Evolutionary conservation across 2,888 invertebrate genomes (phyloP), one percentile per base, ranked within the genome.

Genomic region (Zygogramma bicolorata): DNA sequence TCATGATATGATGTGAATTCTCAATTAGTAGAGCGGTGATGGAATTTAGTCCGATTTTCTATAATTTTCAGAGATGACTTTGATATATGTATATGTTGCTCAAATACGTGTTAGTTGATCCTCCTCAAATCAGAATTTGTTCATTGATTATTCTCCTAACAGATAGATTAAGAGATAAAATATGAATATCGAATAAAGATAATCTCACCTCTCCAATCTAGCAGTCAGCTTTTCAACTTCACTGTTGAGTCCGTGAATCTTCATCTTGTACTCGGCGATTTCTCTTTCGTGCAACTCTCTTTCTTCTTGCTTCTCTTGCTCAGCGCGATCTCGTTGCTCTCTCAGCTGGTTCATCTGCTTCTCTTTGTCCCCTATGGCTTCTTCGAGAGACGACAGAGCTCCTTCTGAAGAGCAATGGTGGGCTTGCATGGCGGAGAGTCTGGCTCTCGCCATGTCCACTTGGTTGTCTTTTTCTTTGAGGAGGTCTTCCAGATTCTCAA

Each of bases 401-500:
- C 96, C 97, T 89, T 97, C 97, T 8, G 95, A 96, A 75, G 95
- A 93, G 88, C 95, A 96, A 85, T 97, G 96, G 84, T 97, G 97
- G 15, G 96, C 96, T 89, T 97, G 97, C 93, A 97, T 95, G 71
- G 97, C 96, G 60, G 95, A 95, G 62, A 96, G 87, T 80, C 97
- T 91, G 34, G 96, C 96, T 78, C 97, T 90, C 1, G 97, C 96
- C 94, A 97, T 96, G 82, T 97, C 97, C 68, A 99, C 95, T 90
- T 98, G 98, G 88, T 97, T 97, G 86, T 99, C 99, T 88, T 98
- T 99, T 86, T 99, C 99, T 88, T 97, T 97, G 65, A 99, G 90
- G 66, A 97, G 90, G 85, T 98, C 98, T 89, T 99, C 99, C 77
- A 99, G 89, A 86, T 97, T 98, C 89, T 99, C 99, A 85, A 99